A percentile compares a stretch with the other conserved stretches of the same genome.
phyloP scores from a whole-genome alignment of 2,113 vertebrate genomes.

The Pongo abelii region DNA sequence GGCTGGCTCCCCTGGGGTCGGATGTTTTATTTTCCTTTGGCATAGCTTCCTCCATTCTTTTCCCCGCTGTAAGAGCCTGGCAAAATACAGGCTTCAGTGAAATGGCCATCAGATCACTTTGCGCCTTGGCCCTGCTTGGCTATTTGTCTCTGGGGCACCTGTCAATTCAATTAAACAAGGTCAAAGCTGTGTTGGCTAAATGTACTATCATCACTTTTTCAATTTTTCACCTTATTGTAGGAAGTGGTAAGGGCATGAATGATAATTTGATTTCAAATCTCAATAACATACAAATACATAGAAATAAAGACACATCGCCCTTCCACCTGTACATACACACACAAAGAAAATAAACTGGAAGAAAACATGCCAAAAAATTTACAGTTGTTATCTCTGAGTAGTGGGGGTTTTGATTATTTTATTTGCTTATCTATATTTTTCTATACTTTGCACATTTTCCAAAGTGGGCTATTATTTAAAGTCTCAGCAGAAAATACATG shows the following conservation, averaged over 20 bases:
- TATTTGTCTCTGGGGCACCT: slow-evolving; percentile 17
- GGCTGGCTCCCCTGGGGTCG: background rate
- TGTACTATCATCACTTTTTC: background rate
- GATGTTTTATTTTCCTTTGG: slow-evolving; percentile 63
- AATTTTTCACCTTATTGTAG: slow-evolving; percentile 12
- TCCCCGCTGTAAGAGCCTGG: slow-evolving; percentile 28
- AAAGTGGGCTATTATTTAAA: background rate
- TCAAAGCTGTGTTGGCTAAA: slow-evolving; percentile 16
- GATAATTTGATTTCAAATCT: background rate
- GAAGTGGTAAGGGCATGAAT: background rate
- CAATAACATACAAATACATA: background rate
- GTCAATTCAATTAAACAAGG: slow-evolving; percentile 53
- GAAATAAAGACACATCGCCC: background rate
- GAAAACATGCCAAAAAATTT: background rate
- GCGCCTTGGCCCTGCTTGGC: slow-evolving; percentile 40
- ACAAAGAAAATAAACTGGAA: background rate
- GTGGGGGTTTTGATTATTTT: background rate
- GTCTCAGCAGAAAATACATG: background rate
- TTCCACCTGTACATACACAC: background rate
- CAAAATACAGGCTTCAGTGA: background rate
- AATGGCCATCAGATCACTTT: slow-evolving; percentile 49
- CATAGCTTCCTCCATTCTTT: slow-evolving; percentile 43
- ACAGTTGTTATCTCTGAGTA: background rate
- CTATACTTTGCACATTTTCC: background rate
- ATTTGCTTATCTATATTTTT: background rate